A percentile compares a stretch with the other conserved stretches of the same genome.
These are phyloP conservation scores for Choloepus didactylus DNA, from an alignment of 2,797 vertebrate species.

Conservation along the genomic window DNA sequence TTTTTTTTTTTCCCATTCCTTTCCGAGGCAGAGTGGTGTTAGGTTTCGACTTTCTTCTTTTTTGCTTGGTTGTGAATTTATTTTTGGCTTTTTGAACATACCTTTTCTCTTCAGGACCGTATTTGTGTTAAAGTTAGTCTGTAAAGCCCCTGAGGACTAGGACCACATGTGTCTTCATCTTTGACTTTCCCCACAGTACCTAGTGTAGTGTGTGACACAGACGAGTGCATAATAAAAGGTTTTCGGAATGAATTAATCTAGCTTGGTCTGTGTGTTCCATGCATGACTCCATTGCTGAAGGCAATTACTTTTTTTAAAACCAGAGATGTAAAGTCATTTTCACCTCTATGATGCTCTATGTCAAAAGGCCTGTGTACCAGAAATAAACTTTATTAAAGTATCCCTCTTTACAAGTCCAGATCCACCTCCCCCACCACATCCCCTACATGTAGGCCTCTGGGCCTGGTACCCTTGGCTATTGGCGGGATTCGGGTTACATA, in stretches of 20 bases:
- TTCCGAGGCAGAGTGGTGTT: not conserved
- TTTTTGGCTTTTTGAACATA: not conserved
- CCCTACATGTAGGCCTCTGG: not conserved
- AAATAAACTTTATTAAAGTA: not conserved
- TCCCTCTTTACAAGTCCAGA: not conserved
- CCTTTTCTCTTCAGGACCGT: not conserved
- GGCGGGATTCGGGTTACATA: not conserved
- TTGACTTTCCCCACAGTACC: not conserved
- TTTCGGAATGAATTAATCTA: not conserved
- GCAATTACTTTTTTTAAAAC: not conserved
- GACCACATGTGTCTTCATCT: not conserved
- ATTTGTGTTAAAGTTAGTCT: not conserved
- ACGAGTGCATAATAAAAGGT: not conserved
- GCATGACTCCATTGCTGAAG: not conserved
- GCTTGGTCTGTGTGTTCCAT: not conserved
- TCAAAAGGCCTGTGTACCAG: not conserved
- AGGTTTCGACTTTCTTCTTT: not conserved
- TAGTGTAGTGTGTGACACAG: not conserved
- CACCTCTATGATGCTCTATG: not conserved
- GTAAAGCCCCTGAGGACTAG: not conserved
- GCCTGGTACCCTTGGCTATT: not conserved
- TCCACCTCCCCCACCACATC: rapidly evolving
- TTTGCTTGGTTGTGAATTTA: not conserved
- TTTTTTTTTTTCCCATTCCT: not conserved
- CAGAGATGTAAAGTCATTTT: not conserved